These are phyloP conservation scores for Dryobota labecula DNA, from an alignment of 2,888 invertebrate species.

Conservation along the genomic window DNA sequence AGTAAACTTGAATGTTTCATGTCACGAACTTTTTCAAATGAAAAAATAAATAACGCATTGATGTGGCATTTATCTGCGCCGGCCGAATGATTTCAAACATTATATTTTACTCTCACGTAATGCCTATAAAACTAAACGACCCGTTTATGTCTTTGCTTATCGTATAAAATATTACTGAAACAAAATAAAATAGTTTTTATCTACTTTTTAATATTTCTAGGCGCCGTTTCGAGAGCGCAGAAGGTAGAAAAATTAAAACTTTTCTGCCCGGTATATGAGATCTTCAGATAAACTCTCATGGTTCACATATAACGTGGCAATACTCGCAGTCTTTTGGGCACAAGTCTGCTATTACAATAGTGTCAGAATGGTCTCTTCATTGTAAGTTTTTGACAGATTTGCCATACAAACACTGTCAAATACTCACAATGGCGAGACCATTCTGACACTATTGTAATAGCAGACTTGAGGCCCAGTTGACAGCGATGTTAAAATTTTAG, in stretches of 20 bases:
- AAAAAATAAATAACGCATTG: slow-evolving; percentile 9
- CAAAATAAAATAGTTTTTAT: background rate
- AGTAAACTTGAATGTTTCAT: slow-evolving; percentile 8
- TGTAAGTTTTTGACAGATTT: too few species aligned
- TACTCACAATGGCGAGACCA: too few species aligned
- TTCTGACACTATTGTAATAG: too few species aligned
- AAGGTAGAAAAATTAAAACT: background rate
- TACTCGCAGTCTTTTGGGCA: background rate
- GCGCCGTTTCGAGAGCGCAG: too few species aligned
- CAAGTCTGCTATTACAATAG: too few species aligned
- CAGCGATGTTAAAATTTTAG: too few species aligned
- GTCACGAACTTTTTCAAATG: background rate
- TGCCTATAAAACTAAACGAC: slow-evolving; percentile 22
- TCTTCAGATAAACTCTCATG: background rate
- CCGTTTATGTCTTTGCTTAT: background rate
- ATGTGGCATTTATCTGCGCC: slow-evolving; percentile 16
- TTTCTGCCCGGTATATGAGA: background rate
- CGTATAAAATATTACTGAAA: background rate
- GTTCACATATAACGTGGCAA: background rate
- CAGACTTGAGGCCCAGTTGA: too few species aligned
- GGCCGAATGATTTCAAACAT: slow-evolving; percentile 21
- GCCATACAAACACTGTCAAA: too few species aligned
- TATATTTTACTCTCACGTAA: slow-evolving; percentile 19
- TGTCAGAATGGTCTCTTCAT: too few species aligned
- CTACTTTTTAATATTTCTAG: too few species aligned